Evolutionary conservation across 2,113 vertebrate genomes (phyloP).

Genomic region (Lepus timidus): DNA sequence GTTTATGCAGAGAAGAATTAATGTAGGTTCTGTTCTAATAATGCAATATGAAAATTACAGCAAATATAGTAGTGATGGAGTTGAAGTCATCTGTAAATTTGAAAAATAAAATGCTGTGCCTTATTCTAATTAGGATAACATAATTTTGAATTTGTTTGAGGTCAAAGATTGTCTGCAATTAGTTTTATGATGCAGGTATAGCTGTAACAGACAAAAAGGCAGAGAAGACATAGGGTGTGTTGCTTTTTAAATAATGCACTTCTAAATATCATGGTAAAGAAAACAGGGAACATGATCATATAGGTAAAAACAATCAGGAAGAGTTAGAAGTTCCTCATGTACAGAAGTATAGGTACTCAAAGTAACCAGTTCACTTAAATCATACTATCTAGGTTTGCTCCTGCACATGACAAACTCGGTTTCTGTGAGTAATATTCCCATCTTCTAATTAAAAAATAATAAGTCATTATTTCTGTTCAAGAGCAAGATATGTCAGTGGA

Average conservation of each 20-base stretch:
- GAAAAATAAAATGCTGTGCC: neutral
- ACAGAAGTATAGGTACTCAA: neutral
- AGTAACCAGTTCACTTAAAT: neutral
- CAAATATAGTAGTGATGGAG: neutral
- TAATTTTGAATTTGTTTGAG: neutral
- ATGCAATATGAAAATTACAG: neutral
- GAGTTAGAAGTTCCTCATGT: neutral
- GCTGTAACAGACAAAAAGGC: neutral
- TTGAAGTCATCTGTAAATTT: neutral
- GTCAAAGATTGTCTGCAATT: neutral
- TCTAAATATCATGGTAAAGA: neutral
- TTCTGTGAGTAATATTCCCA: neutral
- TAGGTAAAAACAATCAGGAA: neutral
- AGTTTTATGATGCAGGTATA: neutral
- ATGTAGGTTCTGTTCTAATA: neutral
- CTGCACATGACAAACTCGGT: neutral
- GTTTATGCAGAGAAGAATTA: constrained; percentile 22
- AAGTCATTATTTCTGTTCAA: constrained; percentile 36
- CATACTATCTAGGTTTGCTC: neutral
- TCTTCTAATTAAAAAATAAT: constrained; percentile 42
- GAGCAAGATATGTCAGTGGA: neutral
- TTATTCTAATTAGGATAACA: neutral
- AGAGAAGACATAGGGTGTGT: neutral
- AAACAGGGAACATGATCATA: neutral
- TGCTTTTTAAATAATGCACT: neutral